A percentile compares a stretch with the other conserved stretches of the same genome.
phyloP scores from a whole-genome alignment of 2,113 vertebrate genomes.

The Phycodurus eques region DNA sequence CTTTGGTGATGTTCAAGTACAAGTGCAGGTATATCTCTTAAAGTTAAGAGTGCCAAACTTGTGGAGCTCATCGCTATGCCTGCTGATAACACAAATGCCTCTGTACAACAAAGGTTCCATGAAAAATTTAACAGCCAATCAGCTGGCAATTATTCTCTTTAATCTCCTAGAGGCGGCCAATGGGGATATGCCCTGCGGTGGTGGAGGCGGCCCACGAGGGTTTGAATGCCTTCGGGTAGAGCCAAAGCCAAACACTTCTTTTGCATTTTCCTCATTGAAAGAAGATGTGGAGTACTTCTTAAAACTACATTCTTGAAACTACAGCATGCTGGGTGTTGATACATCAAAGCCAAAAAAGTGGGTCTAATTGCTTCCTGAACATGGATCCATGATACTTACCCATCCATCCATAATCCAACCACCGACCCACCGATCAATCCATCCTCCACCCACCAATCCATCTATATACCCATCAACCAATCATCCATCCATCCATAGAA shows the following conservation, averaged over 20 bases:
- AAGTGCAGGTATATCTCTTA: not conserved
- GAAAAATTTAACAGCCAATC: conserved; percentile 79
- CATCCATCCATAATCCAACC: not conserved
- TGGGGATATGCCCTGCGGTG: conserved; percentile 69
- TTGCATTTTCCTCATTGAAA: conserved; percentile 70
- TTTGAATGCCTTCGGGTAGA: conserved; percentile 45
- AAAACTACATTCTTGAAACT: conserved; percentile 47
- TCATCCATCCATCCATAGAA: too few relatives aligned
- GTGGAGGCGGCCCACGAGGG: conserved; percentile 58
- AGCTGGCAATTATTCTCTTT: conserved; percentile 80
- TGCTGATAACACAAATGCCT: conserved; percentile 66
- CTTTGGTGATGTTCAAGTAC: not conserved
- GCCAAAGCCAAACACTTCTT: conserved; percentile 66
- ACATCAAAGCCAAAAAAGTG: conserved; percentile 32
- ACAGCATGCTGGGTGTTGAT: conserved; percentile 33
- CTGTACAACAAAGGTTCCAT: conserved; percentile 68
- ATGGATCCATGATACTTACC: not conserved
- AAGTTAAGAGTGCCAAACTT: conserved; percentile 59
- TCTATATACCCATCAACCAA: too few relatives aligned
- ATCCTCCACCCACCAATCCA: too few relatives aligned
- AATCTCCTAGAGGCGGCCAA: conserved; percentile 79
- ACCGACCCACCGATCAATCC: not conserved
- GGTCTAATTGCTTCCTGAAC: conserved; percentile 17
- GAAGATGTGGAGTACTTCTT: conserved; percentile 59
- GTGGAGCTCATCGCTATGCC: conserved; percentile 64